Conservation (phyloP, 2,888 invertebrate species). For the Perithous albicinctus region DNA sequence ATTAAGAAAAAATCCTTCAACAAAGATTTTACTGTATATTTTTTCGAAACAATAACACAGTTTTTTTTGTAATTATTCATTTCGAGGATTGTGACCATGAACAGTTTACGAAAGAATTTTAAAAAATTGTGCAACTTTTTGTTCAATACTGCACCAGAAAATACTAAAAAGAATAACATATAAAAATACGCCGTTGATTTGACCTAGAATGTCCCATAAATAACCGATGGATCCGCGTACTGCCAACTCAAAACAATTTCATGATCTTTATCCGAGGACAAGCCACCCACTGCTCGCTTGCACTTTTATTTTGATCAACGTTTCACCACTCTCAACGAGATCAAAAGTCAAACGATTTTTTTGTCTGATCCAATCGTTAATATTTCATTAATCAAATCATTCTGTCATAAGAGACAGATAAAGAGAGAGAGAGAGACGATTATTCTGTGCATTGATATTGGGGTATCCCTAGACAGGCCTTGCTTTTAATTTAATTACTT, state of each 20-base stretch:
- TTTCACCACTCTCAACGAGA: background rate
- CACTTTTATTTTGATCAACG: background rate
- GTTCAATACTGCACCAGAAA: no score
- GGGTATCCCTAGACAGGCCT: background rate
- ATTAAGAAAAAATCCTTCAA: no score
- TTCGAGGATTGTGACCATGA: no score
- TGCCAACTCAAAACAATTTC: slow-evolving; percentile 17
- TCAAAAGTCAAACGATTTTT: slow-evolving; percentile 9
- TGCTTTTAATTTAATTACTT: slow-evolving; percentile 71
- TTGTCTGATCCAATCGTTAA: slow-evolving; percentile 14
- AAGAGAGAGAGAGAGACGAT: background rate
- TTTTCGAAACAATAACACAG: no score
- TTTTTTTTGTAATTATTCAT: no score
- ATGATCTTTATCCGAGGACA: slow-evolving; percentile 20
- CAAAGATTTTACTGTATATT: no score
- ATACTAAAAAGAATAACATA: no score
- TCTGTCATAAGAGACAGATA: background rate
- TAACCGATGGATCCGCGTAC: slow-evolving; percentile 13
- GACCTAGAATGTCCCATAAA: no score
- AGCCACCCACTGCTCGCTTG: slow-evolving; percentile 30
- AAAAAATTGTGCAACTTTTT: no score
- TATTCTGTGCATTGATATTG: background rate
- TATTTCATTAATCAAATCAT: slow-evolving; percentile 54
- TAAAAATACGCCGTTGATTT: no score
- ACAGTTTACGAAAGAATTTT: no score